These are phyloP conservation scores for Hydrotaea cyrtoneurina DNA, from an alignment of 2,888 invertebrate species.

Conservation along the genomic window DNA sequence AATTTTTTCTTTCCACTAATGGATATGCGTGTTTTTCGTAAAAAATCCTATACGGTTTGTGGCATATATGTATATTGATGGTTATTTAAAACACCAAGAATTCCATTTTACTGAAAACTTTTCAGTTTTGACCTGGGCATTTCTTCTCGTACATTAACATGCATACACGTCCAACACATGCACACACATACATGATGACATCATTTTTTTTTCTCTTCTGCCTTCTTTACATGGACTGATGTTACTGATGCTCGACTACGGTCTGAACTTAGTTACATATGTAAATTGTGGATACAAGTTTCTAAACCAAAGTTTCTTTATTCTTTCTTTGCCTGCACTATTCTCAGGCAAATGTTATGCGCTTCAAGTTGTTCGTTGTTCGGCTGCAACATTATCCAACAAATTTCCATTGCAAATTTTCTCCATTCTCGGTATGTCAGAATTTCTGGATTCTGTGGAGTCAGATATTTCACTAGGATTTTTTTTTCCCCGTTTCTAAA, in stretches of 20 bases:
- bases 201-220: too few species aligned
- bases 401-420: conserved; percentile 40
- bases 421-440: not conserved
- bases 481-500: not conserved
- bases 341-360: conserved; percentile 8
- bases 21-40: too few species aligned
- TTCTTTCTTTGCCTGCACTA: not conserved
- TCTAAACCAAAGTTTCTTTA: conserved; percentile 10
- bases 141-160: too few species aligned
- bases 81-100: too few species aligned
- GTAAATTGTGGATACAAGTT: conserved; percentile 19
- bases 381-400: not conserved
- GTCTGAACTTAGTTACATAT: conserved; percentile 22
- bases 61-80: too few species aligned
- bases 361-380: not conserved
- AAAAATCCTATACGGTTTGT: too few species aligned
- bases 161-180: too few species aligned
- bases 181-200: too few species aligned
- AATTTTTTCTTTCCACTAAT: too few species aligned
- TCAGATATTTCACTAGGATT: not conserved
- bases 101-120: too few species aligned
- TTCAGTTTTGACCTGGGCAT: too few species aligned
- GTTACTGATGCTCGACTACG: not conserved
- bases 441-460: not conserved
- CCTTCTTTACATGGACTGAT: not conserved